A percentile compares a stretch with the other conserved stretches of the same genome.
Conservation (phyloP, 2,797 vertebrate genomes). For the Pogonophryne albipinna region DNA sequence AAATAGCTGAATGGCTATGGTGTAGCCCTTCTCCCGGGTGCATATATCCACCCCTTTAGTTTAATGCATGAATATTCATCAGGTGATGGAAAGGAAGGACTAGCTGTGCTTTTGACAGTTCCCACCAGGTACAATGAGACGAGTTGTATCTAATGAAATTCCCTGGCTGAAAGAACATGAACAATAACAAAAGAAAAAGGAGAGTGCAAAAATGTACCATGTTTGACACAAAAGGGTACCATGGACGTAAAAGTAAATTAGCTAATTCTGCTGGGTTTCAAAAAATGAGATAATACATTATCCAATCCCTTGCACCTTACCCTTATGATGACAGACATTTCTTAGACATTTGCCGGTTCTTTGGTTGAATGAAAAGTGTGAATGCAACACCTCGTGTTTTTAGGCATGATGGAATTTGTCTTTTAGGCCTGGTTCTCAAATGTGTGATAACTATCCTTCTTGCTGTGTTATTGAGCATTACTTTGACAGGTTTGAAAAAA, state of each 20-base stretch:
- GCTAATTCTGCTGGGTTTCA: not conserved
- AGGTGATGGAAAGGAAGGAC: not conserved
- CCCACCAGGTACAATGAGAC: not conserved
- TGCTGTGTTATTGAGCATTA: not conserved
- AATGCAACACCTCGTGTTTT: not conserved
- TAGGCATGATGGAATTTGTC: not conserved
- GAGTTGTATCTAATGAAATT: not conserved
- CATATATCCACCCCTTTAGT: no score
- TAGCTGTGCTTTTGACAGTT: not conserved
- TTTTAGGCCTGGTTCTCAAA: not conserved
- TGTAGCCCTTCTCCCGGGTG: no score
- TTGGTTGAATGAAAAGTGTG: not conserved
- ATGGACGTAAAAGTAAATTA: not conserved
- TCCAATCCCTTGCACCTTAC: no score
- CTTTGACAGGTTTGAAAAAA: not conserved
- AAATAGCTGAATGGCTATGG: no score
- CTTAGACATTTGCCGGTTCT: not conserved
- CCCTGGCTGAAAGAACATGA: not conserved
- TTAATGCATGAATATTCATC: no score
- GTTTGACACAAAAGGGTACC: not conserved
- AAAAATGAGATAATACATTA: not conserved
- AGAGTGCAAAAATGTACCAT: not conserved
- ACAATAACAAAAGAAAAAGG: not conserved
- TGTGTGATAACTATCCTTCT: not conserved
- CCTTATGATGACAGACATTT: not conserved